Base-by-base conservation (phyloP, 2,113 vertebrate species). In the Entomyzon cyanotis region DNA sequence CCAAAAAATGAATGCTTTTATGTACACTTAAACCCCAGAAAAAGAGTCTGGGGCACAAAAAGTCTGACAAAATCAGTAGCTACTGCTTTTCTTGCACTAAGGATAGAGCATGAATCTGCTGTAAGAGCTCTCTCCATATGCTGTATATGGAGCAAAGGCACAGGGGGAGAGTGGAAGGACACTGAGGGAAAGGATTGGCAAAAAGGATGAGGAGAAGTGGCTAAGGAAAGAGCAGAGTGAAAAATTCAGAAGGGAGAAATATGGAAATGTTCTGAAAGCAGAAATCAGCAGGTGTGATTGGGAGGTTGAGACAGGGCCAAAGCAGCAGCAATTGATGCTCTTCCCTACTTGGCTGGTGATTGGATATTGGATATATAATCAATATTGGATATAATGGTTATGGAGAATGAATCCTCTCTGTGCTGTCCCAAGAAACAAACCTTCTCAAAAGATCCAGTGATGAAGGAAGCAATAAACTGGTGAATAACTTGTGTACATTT, bases 331-430 rank as follows among this genome's bases (percentile, higher is more conserved):
- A 46, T 1, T 12, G 53, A 6, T 22, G 4, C 25, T 39, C 31
- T 9, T 17, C 39, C 41, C 23, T 12, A 0, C 11, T 3, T 1
- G 46, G 37, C 27, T 58, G 41, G 6, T 39, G 46, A 12, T 30
- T 22, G 69, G 46, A 44, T 44, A 44, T 44, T 44, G 42, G 42
- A 18, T 44, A 44, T 44, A 44, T 44, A 44, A 44, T 17, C 42
- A 44, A 44, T 44, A 12, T 30, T 22, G 69, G 46, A 41, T 46
- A 7, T 1, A 58, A 12, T 4, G 41, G 10, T 20, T 39, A 15
- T 1, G 31, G 10, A 13, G 64, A 3, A 27, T 4, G 3, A 49
- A 50, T 46, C 31, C 37, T 81, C 37, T n/a, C 59, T 16, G 53
- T 21, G 46, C 39, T 12, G 17, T 3, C 42, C 87, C 56, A 50